Evolutionary conservation across 2,113 vertebrate genomes (phyloP).

Genomic region (Uropsilus gracilis): DNA sequence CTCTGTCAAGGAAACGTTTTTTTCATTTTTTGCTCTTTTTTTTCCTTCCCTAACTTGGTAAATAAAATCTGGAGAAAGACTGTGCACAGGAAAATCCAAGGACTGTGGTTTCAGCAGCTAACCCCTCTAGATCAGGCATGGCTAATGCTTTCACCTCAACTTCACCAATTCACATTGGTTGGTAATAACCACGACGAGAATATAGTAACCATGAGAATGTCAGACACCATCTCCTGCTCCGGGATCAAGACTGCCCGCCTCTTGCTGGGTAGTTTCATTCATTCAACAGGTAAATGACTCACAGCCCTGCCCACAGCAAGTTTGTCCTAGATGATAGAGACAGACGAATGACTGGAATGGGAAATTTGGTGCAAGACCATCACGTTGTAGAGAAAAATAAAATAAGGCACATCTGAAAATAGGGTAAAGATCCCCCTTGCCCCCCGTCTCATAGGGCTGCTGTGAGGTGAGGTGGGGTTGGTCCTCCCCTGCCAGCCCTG

Average conservation of each 20-base stretch:
- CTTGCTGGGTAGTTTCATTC: not conserved
- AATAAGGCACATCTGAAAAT: not conserved
- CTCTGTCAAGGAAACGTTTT: not conserved
- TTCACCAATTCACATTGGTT: not conserved
- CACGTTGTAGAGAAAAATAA: not conserved
- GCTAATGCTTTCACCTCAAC: not conserved
- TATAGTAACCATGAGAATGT: not conserved
- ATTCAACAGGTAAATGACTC: not conserved
- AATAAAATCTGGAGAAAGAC: not conserved
- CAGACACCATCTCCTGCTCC: not conserved
- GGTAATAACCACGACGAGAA: too few relatives aligned
- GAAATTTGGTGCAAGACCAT: not conserved
- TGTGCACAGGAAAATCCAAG: not conserved
- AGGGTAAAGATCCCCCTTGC: not conserved
- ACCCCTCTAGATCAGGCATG: not conserved
- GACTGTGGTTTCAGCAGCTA: not conserved
- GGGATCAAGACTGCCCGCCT: not conserved
- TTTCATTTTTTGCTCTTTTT: too few relatives aligned
- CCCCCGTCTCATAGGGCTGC: not conserved
- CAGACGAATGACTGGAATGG: not conserved
- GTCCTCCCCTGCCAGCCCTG: not conserved
- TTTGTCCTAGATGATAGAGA: not conserved
- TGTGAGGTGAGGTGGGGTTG: not conserved
- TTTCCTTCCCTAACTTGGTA: not conserved
- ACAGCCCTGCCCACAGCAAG: too few relatives aligned